These are phyloP conservation scores for Eumacrocentrus americanus DNA, from an alignment of 2,888 invertebrate genomes.

Conservation along the genomic window DNA sequence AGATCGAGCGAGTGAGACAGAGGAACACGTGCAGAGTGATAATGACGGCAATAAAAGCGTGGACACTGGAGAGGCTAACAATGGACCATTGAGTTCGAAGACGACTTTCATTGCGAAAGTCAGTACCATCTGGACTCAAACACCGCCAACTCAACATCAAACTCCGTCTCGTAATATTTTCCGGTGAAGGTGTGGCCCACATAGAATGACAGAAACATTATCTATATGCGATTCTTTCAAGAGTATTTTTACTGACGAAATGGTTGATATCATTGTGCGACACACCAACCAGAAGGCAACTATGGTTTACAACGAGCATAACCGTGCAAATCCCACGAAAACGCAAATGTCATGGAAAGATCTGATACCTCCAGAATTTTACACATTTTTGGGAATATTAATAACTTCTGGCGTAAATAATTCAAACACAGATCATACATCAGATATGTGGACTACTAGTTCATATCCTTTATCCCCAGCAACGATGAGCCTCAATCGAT, in stretches of 20 bases:
- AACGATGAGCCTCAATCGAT: constrained; percentile 32
- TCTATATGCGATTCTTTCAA: constrained; percentile 29
- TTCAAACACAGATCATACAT: constrained; percentile 37
- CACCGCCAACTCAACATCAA: constrained; percentile 28
- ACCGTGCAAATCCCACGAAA: constrained; percentile 19
- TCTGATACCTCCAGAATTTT: constrained; percentile 25
- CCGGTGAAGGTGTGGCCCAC: constrained; percentile 25
- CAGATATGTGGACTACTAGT: constrained; percentile 35
- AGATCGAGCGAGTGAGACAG: too few species aligned
- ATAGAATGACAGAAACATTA: constrained; percentile 26
- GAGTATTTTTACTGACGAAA: constrained; percentile 26
- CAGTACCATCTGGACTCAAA: constrained; percentile 28
- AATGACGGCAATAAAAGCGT: too few species aligned
- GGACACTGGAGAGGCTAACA: too few species aligned
- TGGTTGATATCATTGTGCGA: constrained; percentile 17
- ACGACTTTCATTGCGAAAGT: too few species aligned
- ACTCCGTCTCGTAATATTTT: constrained; percentile 21
- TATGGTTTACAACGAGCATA: constrained; percentile 14
- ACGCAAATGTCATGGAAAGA: constrained; percentile 14
- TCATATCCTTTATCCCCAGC: constrained; percentile 36
- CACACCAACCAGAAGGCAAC: constrained; percentile 5
- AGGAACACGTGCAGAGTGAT: too few species aligned
- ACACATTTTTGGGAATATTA: constrained; percentile 36
- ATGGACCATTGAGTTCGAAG: too few species aligned
- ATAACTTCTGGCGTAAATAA: constrained; percentile 36